Percentiles rank a stretch among this genome's conserved stretches.
These are phyloP conservation scores for Zaprionus tsacasi DNA, from an alignment of 1,140 invertebrate genomes.

Conservation along the genomic window DNA sequence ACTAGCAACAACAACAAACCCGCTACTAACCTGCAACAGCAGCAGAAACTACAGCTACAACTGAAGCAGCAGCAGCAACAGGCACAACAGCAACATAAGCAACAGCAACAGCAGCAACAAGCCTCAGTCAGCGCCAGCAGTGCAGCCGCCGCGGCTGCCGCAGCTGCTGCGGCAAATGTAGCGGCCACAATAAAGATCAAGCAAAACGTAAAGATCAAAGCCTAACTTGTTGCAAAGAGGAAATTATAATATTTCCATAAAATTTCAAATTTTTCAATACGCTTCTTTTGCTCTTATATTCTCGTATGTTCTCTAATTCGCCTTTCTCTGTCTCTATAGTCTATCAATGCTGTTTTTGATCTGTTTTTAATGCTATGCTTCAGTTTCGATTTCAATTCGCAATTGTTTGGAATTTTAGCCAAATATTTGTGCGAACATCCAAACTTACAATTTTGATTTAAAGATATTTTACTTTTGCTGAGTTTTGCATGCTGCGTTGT, in stretches of 20 bases:
- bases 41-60: constrained; percentile 71
- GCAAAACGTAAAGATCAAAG: constrained; percentile 81
- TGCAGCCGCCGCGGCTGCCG: constrained; percentile 63
- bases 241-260: constrained; percentile 8
- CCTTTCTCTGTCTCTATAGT: constrained; percentile 23
- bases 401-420: constrained; percentile 33
- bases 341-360: constrained; percentile 28
- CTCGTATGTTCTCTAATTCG: constrained; percentile 42
- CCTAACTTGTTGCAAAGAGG: constrained; percentile 29
- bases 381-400: constrained; percentile 29
- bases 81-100: constrained; percentile 59
- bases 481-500: constrained; percentile 68
- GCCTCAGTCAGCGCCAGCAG: constrained; percentile 56
- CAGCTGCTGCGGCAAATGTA: constrained; percentile 73
- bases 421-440: constrained; percentile 26
- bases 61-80: constrained; percentile 61
- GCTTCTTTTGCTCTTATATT: constrained; percentile 45
- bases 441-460: constrained; percentile 61
- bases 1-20: constrained; percentile 77
- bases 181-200: constrained; percentile 82
- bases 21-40: constrained; percentile 74
- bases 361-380: constrained; percentile 25
- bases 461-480: constrained; percentile 64
- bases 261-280: constrained; percentile 17
- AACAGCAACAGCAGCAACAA: constrained; percentile 56